Percentiles rank a stretch among this genome's conserved stretches.
These are phyloP conservation scores for Triplophysa bombifrons DNA, from an alignment of 2,797 vertebrate species.

Conservation along the genomic window DNA sequence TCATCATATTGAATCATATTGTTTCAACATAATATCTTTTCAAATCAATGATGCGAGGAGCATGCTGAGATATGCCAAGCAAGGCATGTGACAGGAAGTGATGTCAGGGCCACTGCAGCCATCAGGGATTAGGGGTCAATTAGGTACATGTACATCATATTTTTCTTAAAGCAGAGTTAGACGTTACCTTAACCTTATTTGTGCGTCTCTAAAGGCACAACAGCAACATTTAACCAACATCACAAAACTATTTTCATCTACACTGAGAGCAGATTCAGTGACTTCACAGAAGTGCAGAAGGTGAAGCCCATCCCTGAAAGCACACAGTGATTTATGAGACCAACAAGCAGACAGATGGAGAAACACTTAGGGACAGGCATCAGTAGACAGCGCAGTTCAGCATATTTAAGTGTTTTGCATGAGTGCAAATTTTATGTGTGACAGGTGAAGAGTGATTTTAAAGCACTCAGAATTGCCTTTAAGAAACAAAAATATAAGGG, in stretches of 20 bases:
- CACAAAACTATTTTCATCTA: slow-evolving; percentile 20
- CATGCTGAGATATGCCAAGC: slow-evolving; percentile 52
- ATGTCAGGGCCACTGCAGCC: slow-evolving; percentile 49
- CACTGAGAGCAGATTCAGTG: slow-evolving; percentile 34
- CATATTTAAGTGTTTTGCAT: not conserved
- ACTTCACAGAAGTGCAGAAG: slow-evolving; percentile 22
- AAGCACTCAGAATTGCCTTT: not conserved
- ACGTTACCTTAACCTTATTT: not conserved
- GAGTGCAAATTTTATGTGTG: not conserved
- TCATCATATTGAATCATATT: not conserved
- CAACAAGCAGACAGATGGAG: slow-evolving; percentile 28
- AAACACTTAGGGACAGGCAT: not conserved
- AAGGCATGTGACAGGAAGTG: slow-evolving; percentile 52
- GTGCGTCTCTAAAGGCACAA: not conserved
- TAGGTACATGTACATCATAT: slow-evolving; percentile 1
- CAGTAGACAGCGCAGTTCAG: slow-evolving; percentile 50
- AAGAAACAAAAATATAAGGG: not conserved
- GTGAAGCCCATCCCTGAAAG: slow-evolving; percentile 67
- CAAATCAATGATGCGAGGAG: slow-evolving; percentile 29
- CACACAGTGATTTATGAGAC: slow-evolving; percentile 58
- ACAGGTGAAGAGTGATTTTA: slow-evolving; percentile 9
- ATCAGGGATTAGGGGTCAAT: slow-evolving; percentile 64
- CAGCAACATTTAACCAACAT: slow-evolving; percentile 4
- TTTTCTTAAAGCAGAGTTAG: not conserved
- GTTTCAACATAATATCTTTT: slow-evolving; percentile 4